A percentile compares a stretch with the other conserved stretches of the same genome.
Conservation (phyloP, 2,888 invertebrate genomes). For the Bembecia ichneumoniformis region DNA sequence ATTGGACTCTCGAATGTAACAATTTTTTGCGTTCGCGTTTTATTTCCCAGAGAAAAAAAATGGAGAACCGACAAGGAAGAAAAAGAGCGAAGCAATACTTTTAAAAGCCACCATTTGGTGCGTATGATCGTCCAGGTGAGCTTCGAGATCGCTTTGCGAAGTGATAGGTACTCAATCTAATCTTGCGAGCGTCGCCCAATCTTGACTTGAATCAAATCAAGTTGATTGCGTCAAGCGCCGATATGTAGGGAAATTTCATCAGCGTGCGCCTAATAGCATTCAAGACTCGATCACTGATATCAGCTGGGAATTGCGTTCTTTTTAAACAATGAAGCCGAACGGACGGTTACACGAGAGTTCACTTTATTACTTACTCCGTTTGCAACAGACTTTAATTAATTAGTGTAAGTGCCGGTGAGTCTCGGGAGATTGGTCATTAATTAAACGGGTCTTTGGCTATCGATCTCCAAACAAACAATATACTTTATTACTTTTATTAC, state of each 20-base stretch:
- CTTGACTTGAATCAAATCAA: constrained; percentile 39
- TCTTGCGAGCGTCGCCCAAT: constrained; percentile 33
- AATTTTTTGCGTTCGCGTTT: constrained; percentile 23
- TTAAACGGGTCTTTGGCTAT: constrained; percentile 60
- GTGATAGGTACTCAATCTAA: constrained; percentile 36
- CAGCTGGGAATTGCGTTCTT: constrained; percentile 9
- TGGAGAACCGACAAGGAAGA: neutral
- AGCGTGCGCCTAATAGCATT: constrained; percentile 10
- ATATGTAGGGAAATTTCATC: constrained; percentile 21
- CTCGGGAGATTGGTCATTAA: constrained; percentile 66
- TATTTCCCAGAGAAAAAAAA: neutral
- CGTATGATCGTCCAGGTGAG: constrained; percentile 25
- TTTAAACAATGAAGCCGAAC: constrained; percentile 20
- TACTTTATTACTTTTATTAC: constrained; percentile 62
- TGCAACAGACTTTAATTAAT: constrained; percentile 53
- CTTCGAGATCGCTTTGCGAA: constrained; percentile 18
- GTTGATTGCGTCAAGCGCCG: constrained; percentile 34
- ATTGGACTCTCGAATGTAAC: constrained; percentile 34
- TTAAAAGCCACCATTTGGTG: constrained; percentile 22
- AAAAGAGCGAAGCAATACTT: constrained; percentile 4
- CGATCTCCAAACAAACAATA: constrained; percentile 62
- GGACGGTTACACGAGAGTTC: constrained; percentile 15
- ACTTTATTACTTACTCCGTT: constrained; percentile 50
- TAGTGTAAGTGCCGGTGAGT: constrained; percentile 67
- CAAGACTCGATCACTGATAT: constrained; percentile 10